A percentile compares a stretch with the other conserved stretches of the same genome.
These are phyloP conservation scores for Vulpes lagopus DNA, from an alignment of 2,113 vertebrate genomes.

Conservation along the genomic window DNA sequence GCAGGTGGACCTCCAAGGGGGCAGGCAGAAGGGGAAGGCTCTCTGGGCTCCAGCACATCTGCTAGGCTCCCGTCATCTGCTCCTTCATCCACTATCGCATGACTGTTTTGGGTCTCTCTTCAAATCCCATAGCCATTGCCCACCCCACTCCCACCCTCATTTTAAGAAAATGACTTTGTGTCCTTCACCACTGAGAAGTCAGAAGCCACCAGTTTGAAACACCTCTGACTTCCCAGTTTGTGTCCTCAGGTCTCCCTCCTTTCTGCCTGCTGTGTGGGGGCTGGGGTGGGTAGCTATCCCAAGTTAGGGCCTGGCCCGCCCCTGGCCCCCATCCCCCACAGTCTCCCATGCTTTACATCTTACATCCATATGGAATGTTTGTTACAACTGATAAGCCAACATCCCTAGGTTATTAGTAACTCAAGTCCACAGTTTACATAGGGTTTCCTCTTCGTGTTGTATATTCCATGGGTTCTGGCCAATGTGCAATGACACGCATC, in stretches of 20 bases:
- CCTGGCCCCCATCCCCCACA: too few relatives aligned
- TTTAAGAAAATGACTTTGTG: neutral
- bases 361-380: accelerated
- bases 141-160: neutral
- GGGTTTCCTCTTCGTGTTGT: neutral
- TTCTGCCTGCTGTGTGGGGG: neutral
- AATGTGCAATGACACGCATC: accelerated
- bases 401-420: accelerated
- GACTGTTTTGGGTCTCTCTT: neutral
- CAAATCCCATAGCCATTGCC: accelerated
- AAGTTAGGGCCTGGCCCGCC: neutral
- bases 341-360: neutral
- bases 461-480: neutral
- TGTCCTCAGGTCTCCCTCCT: neutral
- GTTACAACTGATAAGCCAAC: accelerated
- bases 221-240: too few relatives aligned
- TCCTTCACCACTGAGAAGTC: neutral
- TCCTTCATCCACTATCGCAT: accelerated
- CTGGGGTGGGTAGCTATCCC: neutral
- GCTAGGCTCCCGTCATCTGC: neutral
- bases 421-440: accelerated
- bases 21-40: neutral
- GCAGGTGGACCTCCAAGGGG: accelerated
- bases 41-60: accelerated
- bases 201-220: neutral